phyloP scores from a whole-genome alignment of 2,113 vertebrate species.

The Reinhardtius hippoglossoides region DNA sequence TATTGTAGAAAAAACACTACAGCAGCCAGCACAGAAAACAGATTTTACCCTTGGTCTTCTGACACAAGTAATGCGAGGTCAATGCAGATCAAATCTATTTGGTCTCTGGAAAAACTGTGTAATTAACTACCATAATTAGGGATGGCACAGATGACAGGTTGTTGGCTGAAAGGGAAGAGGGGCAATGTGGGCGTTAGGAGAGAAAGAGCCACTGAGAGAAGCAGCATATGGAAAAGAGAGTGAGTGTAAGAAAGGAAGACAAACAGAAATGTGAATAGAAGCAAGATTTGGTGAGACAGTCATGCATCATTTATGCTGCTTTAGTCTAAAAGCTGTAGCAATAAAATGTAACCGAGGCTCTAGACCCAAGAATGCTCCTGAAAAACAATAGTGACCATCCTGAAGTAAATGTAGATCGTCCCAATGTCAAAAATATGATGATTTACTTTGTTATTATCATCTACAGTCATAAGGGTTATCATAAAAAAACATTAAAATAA shows the following conservation, averaged over 20 bases:
- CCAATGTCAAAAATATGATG: too few relatives aligned
- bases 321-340: too few relatives aligned
- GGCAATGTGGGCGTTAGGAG: constrained; percentile 6
- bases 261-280: neutral
- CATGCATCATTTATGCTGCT: too few relatives aligned
- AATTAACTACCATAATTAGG: constrained; percentile 70
- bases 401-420: too few relatives aligned
- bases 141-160: constrained; percentile 53
- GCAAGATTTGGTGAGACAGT: too few relatives aligned
- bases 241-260: neutral
- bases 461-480: too few relatives aligned
- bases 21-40: neutral
- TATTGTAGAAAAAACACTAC: neutral
- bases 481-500: too few relatives aligned
- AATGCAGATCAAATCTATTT: constrained; percentile 68
- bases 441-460: too few relatives aligned
- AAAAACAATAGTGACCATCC: too few relatives aligned
- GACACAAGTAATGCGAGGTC: constrained; percentile 41
- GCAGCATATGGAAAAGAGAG: neutral
- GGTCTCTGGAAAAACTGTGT: constrained; percentile 60
- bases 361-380: too few relatives aligned
- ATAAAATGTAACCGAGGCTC: too few relatives aligned
- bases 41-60: constrained; percentile 25
- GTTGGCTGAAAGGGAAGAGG: constrained; percentile 42
- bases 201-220: neutral